Conservation (phyloP, 2,113 vertebrate genomes). For the Microtus montanus region DNA sequence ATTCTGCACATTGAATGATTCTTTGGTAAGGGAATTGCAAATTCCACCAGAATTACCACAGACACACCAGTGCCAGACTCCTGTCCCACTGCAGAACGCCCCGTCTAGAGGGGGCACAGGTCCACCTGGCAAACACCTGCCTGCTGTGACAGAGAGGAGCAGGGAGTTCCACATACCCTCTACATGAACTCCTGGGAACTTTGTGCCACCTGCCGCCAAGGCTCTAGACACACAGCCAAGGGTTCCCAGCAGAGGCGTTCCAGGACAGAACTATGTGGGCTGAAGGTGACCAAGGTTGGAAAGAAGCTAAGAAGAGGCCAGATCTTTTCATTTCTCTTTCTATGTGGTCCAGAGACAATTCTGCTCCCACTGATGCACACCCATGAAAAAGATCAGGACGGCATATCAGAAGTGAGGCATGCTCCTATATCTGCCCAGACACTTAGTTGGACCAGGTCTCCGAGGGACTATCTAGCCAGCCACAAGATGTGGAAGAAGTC, state of each 20-base stretch:
- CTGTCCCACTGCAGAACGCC: background rate
- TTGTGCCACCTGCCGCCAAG: background rate
- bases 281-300: background rate
- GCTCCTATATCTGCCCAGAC: background rate
- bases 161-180: background rate
- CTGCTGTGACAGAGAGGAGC: background rate
- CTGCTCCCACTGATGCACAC: no score
- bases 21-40: background rate
- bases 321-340: background rate
- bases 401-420: background rate
- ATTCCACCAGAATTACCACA: background rate
- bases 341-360: background rate
- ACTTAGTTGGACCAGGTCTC: background rate
- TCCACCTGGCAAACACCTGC: background rate
- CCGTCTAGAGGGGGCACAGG: background rate
- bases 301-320: background rate
- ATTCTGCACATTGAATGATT: background rate
- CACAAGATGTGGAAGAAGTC: background rate
- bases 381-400: background rate
- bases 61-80: background rate
- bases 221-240: background rate
- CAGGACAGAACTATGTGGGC: background rate
- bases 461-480: rapidly evolving
- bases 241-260: background rate
- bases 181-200: background rate